Evolutionary conservation across 2,888 invertebrate genomes (phyloP).

Genomic region (Agrypnus murinus): DNA sequence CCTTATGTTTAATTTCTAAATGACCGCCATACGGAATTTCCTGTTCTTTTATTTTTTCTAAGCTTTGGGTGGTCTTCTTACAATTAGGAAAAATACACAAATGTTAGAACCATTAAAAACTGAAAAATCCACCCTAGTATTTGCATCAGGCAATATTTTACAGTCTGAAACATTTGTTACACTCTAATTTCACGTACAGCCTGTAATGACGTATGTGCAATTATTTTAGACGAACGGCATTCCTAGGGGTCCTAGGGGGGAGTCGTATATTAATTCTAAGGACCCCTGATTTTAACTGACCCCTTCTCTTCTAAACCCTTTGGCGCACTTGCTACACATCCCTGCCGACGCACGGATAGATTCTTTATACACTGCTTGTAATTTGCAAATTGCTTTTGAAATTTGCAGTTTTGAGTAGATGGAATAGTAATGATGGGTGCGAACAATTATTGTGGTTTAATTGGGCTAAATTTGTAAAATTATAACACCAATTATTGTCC

Average conservation of each 20-base stretch:
- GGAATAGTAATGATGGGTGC: no score
- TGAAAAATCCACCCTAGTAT: slow-evolving; percentile 6
- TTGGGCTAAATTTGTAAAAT: no score
- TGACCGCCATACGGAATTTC: neutral
- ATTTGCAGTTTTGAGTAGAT: no score
- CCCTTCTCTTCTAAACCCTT: slow-evolving; percentile 56
- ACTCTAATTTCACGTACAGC: slow-evolving; percentile 45
- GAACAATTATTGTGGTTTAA: no score
- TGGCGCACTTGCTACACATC: slow-evolving; percentile 41
- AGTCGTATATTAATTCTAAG: slow-evolving; percentile 67
- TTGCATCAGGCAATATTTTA: slow-evolving; percentile 26
- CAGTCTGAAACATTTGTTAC: slow-evolving; percentile 42
- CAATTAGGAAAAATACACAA: neutral
- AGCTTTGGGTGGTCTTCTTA: neutral
- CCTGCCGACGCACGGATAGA: slow-evolving; percentile 29
- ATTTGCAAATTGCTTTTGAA: no score
- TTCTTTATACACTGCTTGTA: slow-evolving; percentile 44
- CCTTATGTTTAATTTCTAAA: neutral
- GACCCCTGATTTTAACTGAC: slow-evolving; percentile 64
- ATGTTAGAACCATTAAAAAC: neutral
- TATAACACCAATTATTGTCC: no score
- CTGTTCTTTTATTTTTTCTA: neutral
- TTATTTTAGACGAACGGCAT: slow-evolving; percentile 68
- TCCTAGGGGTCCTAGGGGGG: slow-evolving; percentile 60
- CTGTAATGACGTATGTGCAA: slow-evolving; percentile 64